Conservation (phyloP, 2,888 invertebrate genomes). For the Ichneumoninae sp. region DNA sequence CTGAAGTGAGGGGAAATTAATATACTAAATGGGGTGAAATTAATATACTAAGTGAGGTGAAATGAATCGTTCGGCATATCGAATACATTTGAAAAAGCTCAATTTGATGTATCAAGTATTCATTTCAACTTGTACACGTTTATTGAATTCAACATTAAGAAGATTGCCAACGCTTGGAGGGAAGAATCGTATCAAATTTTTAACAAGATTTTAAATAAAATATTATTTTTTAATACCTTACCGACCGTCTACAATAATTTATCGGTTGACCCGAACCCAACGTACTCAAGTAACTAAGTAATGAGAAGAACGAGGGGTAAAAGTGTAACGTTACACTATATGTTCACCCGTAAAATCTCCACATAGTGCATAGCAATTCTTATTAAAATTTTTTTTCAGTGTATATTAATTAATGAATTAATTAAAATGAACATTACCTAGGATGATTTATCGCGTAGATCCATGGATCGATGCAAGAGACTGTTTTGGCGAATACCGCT, state of each 20-base stretch:
- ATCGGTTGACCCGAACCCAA: too few relatives aligned
- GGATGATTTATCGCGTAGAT: conserved; percentile 97
- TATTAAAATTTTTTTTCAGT: not conserved
- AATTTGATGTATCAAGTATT: not conserved
- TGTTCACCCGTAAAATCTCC: not conserved
- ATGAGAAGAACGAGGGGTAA: too few relatives aligned
- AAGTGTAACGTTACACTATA: not conserved
- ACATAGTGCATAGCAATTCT: not conserved
- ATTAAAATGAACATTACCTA: conserved; percentile 85
- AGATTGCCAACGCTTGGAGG: too few relatives aligned
- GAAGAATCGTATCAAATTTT: too few relatives aligned
- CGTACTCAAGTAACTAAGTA: too few relatives aligned
- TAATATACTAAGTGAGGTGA: not conserved
- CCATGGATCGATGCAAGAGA: conserved; percentile 96
- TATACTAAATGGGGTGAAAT: not conserved
- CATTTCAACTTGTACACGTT: too few relatives aligned
- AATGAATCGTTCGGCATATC: not conserved
- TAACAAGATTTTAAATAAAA: too few relatives aligned
- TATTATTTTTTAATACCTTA: too few relatives aligned
- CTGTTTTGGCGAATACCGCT: conserved; percentile 93
- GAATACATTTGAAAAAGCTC: not conserved
- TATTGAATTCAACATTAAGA: too few relatives aligned
- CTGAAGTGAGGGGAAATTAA: not conserved
- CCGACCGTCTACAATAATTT: too few relatives aligned
- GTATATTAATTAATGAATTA: not conserved